phyloP scores from a whole-genome alignment of 2,797 vertebrate species.

The Melanotaenia nigrans region DNA sequence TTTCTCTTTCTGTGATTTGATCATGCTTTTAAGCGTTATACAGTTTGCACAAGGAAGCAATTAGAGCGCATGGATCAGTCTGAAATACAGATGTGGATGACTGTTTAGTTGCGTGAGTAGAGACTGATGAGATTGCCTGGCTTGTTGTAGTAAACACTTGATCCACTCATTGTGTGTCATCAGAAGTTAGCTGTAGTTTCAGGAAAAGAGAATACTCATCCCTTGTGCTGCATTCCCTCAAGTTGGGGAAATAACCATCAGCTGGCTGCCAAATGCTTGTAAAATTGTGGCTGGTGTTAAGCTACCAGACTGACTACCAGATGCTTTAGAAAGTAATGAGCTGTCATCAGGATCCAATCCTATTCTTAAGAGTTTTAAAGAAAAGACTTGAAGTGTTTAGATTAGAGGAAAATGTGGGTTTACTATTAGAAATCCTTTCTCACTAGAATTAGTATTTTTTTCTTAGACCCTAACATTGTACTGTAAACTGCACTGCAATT shows the following conservation, averaged over 20 bases:
- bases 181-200: slow-evolving; percentile 34
- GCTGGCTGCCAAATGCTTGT: slow-evolving; percentile 52
- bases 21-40: slow-evolving; percentile 18
- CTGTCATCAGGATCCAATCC: slow-evolving; percentile 47
- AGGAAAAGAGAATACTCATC: slow-evolving; percentile 64
- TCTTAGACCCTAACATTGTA: slow-evolving; percentile 16
- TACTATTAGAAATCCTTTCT: slow-evolving; percentile 25
- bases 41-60: slow-evolving; percentile 53
- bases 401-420: slow-evolving; percentile 22
- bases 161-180: slow-evolving; percentile 68
- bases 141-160: slow-evolving; percentile 58
- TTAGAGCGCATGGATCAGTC: slow-evolving; percentile 57
- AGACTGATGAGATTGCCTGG: slow-evolving; percentile 53
- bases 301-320: slow-evolving; percentile 32
- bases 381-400: slow-evolving; percentile 38
- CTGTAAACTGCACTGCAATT: slow-evolving; percentile 4
- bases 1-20: slow-evolving; percentile 20
- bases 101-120: slow-evolving; percentile 46
- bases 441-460: background rate
- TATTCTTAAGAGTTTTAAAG: slow-evolving; percentile 34
- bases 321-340: slow-evolving; percentile 56
- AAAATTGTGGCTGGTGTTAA: slow-evolving; percentile 54
- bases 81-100: slow-evolving; percentile 63
- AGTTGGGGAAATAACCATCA: slow-evolving; percentile 43
- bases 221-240: slow-evolving; percentile 37